Evolutionary conservation across 2,797 vertebrate genomes (phyloP), one percentile per base, ranked within the genome.

Genomic region (Oreochromis grahami): DNA sequence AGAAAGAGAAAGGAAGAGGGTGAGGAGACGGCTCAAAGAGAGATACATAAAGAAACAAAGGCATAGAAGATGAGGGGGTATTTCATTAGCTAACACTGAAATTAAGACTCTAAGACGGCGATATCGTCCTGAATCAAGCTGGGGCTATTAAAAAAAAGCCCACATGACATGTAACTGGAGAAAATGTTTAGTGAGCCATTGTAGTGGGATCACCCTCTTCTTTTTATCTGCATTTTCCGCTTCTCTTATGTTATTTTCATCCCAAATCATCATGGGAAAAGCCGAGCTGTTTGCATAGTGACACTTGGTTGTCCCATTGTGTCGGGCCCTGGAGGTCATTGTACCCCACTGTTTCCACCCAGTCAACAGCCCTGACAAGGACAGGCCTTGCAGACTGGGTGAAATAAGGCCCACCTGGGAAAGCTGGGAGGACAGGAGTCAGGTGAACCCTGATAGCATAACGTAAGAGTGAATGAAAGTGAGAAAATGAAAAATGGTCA

Each of bases 401-500:
- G 83, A 91, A 91, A 89, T 86, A 77, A 88, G 91, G 86, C 89
- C 91, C 90, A 86, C 84, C 80, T n/a, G 88, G 82, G 84, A 89
- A 36, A 80, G 78, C 51, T 32, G 83, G 85, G 84, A 86, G 88
- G 88, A 91, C 87, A 83, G 81, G 79, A 85, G 86, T 24, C 86
- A 87, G 91, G 91, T 89, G 91, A 92, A 94, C 78, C 87, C 74
- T 56, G 65, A 80, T 82, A 86, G 81, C 84, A 86, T 65, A 88
- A 93, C 81, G 89, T 82, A 89, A 87, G 92, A 91, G 92, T 84
- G 93, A 89, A 90, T 87, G 90, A 94, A 94, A 88, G 87, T 79
- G 89, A 87, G 87, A 88, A 87, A 93, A 88, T 92, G 92, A 95
- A 93, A 94, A 94, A 95, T 93, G 85, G 83, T 84, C 91, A 91